A percentile compares a stretch with the other conserved stretches of the same genome.
phyloP scores from a whole-genome alignment of 2,888 invertebrate genomes.

The Oeneis ivallda region DNA sequence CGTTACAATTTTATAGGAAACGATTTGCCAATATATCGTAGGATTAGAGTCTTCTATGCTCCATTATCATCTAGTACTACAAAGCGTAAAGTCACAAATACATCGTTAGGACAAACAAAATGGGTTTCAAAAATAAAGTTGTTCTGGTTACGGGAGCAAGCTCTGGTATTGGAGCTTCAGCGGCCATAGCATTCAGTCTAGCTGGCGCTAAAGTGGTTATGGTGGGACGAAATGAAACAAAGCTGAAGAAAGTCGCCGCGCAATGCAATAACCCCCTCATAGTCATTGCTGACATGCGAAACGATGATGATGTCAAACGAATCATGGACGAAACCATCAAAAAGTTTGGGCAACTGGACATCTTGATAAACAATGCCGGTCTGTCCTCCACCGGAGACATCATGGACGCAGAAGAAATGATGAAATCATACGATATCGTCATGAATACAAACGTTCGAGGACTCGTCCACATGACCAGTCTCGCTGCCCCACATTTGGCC shows the following conservation, averaged over 20 bases:
- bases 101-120: conserved; percentile 16
- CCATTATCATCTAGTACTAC: neutral
- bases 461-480: conserved; percentile 44
- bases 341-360: conserved; percentile 44
- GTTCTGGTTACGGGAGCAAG: conserved; percentile 46
- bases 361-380: conserved; percentile 49
- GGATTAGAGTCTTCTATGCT: neutral
- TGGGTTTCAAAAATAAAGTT: conserved; percentile 44
- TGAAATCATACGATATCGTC: conserved; percentile 47
- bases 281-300: conserved; percentile 42
- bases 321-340: conserved; percentile 40
- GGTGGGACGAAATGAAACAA: conserved; percentile 40
- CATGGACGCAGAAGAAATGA: conserved; percentile 33
- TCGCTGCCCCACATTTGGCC: conserved; percentile 47
- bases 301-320: conserved; percentile 38
- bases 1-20: neutral
- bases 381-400: conserved; percentile 31
- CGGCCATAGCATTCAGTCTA: conserved; percentile 39
- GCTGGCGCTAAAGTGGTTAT: conserved; percentile 42
- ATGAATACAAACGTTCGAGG: conserved; percentile 53
- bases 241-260: conserved; percentile 35
- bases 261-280: conserved; percentile 33
- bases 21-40: neutral
- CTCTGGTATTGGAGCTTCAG: conserved; percentile 46
- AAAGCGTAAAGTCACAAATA: neutral